Evolutionary conservation across 2,888 invertebrate species (phyloP), one percentile per base, ranked within the genome.

Genomic region (Escarpia spicata): DNA sequence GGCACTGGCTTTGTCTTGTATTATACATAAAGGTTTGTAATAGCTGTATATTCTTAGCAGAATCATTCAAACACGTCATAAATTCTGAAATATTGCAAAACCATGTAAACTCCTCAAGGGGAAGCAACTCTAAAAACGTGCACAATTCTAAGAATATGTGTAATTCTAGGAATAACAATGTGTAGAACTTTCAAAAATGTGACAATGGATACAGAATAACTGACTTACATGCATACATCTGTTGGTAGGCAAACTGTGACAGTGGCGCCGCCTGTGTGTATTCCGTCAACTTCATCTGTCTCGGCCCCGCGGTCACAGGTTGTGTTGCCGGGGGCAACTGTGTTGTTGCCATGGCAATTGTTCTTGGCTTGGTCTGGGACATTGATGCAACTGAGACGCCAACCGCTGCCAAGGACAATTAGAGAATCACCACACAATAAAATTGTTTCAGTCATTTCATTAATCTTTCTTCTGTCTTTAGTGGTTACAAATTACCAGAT

Each of bases 211-310:
- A 26, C 8, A n/a, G 75, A 75, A 4, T 75, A 75, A 43, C 37
- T 31, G 9, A 93, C 94, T 91, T 94, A 95, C 95, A 95, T 92
- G 95, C 95, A 94, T 95, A 96, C 94, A 95, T 95, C 94, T 96
- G 95, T 89, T 95, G 95, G 3, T 95, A 93, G 31, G 95, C 94
- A 93, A 95, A 95, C 15, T 94, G 94, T 44, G 96, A 95, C 90
- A 95, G 94, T 44, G 96, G 95, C 90, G 95, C 94, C 90, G 94
- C 94, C 15, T 93, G 93, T 3, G 95, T 94, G 91, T 95, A 95
- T 6, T 95, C 94, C 8, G 95, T 93, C 44, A 95, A 92, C 52
- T 94, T 93, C 12, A 95, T 95, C 94, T 95, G 95, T 45, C 94
- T 93, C 37, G 94, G 92, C n/a, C 94, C 94, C 12, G 52, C 60